A percentile compares a stretch with the other conserved stretches of the same genome.
Conservation (phyloP, 2,113 vertebrate species). For the Actenoides lindsayi region DNA sequence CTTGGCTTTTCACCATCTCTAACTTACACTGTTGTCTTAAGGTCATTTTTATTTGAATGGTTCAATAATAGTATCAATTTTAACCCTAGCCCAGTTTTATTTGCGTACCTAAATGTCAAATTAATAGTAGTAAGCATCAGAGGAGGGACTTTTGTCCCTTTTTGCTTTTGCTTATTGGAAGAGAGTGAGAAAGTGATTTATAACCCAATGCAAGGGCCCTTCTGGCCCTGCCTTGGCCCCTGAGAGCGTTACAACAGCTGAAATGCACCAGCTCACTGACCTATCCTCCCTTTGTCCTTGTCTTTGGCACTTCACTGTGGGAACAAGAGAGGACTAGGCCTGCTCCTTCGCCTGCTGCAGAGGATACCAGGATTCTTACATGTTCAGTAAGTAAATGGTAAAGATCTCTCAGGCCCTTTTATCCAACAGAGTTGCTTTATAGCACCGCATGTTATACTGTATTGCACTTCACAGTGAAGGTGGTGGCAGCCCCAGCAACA, state of each 20-base stretch:
- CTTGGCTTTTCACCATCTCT: neutral
- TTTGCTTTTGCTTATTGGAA: too few relatives aligned
- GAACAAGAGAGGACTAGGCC: neutral
- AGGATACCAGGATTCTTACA: neutral
- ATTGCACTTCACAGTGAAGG: neutral
- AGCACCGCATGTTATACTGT: neutral
- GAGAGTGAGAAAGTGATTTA: neutral
- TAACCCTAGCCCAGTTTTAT: neutral
- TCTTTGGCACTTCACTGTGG: neutral
- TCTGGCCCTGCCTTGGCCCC: neutral
- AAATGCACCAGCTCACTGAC: neutral
- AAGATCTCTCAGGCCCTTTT: neutral
- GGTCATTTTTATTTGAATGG: neutral
- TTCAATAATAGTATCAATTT: neutral
- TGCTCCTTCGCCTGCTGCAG: neutral
- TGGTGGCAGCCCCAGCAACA: neutral
- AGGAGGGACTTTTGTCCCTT: neutral
- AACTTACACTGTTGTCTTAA: neutral
- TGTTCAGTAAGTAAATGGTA: neutral
- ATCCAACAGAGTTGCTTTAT: neutral
- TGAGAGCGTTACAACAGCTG: neutral
- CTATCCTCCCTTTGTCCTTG: neutral
- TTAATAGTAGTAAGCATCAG: neutral
- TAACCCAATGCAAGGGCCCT: neutral
- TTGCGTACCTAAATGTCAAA: neutral